Base-by-base conservation (phyloP, 2,888 invertebrate species). In the Nemotelus nigrinus region DNA sequence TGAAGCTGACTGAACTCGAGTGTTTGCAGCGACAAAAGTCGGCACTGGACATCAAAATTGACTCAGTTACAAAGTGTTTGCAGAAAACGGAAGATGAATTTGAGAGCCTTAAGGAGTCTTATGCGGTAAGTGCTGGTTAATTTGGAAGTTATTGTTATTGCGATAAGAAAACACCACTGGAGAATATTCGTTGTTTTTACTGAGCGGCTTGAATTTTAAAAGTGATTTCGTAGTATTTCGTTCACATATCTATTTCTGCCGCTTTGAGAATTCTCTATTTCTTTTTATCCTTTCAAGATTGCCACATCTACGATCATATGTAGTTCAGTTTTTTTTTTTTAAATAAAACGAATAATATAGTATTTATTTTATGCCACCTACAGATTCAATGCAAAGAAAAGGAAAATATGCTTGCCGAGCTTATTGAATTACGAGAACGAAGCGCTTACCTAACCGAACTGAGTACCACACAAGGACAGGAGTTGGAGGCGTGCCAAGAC, bases 11-110 rank as follows among this genome's bases (percentile, higher is more conserved):
- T 0, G 84, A 85, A 71, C 10, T 79, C 10, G 84, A 85, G 48
- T 85, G 85, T 41, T 79, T 86, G 44, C 81, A 83, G 43, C 81
- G 83, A 2, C 85, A 86, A 77, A 82, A 83, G 0, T 84, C 83
- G 50, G 82, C 82, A 3, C 84, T 85, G 57, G 78, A 70, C 0
- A 80, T 81, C 10, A 86, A 84, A 79, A 84, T 85, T n/a, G 83
- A 84, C 10, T 82, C 82, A 0, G 78, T 85, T 2, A 83, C 84
- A 1, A 82, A 82, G 6, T 81, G 82, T 2, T 78, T 86, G 45
- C 83, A 83, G 68, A 81, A 82, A 4, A 85, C 84, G 2, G 83
- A 82, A 55, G 83, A 84, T 41, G 84, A 85, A 75, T 79, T 86
- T 0, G 82, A 83, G 8, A 80, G 82, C n/a, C 77, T 86, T 3